Base-by-base conservation (phyloP, 2,113 vertebrate species). In the Rhadina sibilatrix region DNA sequence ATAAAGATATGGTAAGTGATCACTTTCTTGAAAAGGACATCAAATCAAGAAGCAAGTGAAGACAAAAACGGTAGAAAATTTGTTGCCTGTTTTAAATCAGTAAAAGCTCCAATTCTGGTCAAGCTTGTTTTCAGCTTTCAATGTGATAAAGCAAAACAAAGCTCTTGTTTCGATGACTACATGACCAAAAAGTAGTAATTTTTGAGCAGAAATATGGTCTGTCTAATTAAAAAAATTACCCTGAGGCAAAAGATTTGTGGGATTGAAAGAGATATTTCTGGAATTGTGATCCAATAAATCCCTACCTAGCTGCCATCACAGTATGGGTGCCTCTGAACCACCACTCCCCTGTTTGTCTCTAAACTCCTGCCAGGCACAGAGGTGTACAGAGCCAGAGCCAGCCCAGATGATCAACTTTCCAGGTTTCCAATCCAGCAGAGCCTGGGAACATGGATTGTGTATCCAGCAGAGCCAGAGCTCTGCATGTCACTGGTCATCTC, bases 401-500 rank as follows among this genome's bases (percentile, higher is more conserved):
- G 38, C n/a, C 35, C 33, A 3, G 1, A 4, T 0, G 4, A 31
- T 4, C 30, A n/a, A 19, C 33, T 63, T 20, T 11, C 22, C 66
- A 57, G 20, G 6, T 1, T 15, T 6, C 9, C 42, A 66, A 4
- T 3, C 47, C 57, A 27, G 5, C 35, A 6, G 4, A 35, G 31
- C 30, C 33, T 31, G 59, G 54, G 53, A 64, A 21, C 1, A 0
- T 1, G 33, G 22, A 22, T 69, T 46, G 24, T 15, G 40, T 11
- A 28, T 10, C 49, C 69, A 49, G n/a, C 37, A 70, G 40, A 56
- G 11, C 20, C 60, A 50, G 59, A 77, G 30, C 60, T 40, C 31
- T 52, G 25, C 28, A 1, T 1, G 8, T 15, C 38, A 9, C 13
- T 0, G 1, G 5, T 16, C 24, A 40, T 7, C 19, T 33, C 16